phyloP scores from a whole-genome alignment of 2,797 vertebrate species.

The Sebastes cheni region DNA sequence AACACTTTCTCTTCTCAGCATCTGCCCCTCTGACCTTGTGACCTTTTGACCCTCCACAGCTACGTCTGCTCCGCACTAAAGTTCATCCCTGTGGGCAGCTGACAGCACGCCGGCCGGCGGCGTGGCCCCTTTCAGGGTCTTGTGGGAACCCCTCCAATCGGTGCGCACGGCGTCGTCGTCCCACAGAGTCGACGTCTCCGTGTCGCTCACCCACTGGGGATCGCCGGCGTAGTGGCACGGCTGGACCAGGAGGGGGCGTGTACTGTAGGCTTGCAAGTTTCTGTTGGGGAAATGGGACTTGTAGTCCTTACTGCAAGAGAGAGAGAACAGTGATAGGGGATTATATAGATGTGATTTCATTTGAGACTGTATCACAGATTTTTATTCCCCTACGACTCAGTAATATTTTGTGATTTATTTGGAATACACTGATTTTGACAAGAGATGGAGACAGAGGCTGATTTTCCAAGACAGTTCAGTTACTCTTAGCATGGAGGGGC shows the following conservation, averaged over 20 bases:
- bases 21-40: conserved; percentile 25
- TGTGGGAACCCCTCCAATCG: conserved; percentile 92
- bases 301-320: conserved; percentile 86
- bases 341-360: conserved; percentile 8
- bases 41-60: conserved; percentile 26
- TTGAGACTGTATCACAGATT: background rate
- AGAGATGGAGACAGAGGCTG: conserved; percentile 28
- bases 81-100: conserved; percentile 83
- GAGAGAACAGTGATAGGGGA: background rate
- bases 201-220: conserved; percentile 93
- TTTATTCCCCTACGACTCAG: background rate
- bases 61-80: conserved; percentile 69
- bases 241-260: conserved; percentile 90
- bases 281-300: conserved; percentile 89
- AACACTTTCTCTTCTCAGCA: conserved; percentile 10
- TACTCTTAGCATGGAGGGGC: conserved; percentile 29
- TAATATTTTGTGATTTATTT: background rate
- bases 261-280: conserved; percentile 89
- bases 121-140: conserved; percentile 86
- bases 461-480: conserved; percentile 5
- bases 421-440: background rate
- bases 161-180: conserved; percentile 89
- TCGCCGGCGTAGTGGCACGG: conserved; percentile 95
- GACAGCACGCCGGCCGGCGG: conserved; percentile 74
- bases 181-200: conserved; percentile 96